phyloP scores from a whole-genome alignment of 2,797 vertebrate genomes.

The Aeoliscus strigatus region DNA sequence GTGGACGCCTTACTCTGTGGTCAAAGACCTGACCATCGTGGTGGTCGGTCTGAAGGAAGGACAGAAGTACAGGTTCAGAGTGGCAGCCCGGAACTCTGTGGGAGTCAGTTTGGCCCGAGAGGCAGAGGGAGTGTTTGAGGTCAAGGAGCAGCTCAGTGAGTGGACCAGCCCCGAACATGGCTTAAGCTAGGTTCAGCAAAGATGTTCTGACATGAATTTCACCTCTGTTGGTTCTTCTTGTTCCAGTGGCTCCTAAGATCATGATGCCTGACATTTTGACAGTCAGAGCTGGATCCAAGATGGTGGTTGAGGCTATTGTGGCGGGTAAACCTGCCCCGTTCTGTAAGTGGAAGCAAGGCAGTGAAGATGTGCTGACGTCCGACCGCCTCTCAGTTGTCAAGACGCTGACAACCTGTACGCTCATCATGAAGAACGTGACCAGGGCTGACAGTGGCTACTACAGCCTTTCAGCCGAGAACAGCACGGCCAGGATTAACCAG shows the following conservation, averaged over 20 bases:
- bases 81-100: constrained; percentile 91
- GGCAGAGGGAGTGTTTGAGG: constrained; percentile 89
- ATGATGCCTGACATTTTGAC: constrained; percentile 88
- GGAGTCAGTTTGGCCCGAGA: constrained; percentile 91
- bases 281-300: constrained; percentile 90
- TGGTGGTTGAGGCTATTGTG: constrained; percentile 89
- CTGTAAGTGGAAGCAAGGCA: constrained; percentile 90
- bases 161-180: constrained; percentile 24
- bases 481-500: constrained; percentile 82
- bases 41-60: constrained; percentile 95
- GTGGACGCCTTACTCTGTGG: constrained; percentile 94
- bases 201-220: too few relatives aligned
- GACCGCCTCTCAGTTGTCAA: constrained; percentile 89
- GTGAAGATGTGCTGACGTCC: constrained; percentile 84
- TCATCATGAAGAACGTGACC: constrained; percentile 89
- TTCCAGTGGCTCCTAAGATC: constrained; percentile 89
- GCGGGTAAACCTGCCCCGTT: constrained; percentile 89
- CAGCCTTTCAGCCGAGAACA: constrained; percentile 91
- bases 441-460: constrained; percentile 93
- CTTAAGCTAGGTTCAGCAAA: background rate
- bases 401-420: constrained; percentile 78
- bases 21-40: constrained; percentile 94
- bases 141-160: constrained; percentile 97
- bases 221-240: constrained; percentile 1
- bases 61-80: constrained; percentile 94